Base-by-base conservation (phyloP, 1,140 invertebrate species). In the Sycophila sp. region DNA sequence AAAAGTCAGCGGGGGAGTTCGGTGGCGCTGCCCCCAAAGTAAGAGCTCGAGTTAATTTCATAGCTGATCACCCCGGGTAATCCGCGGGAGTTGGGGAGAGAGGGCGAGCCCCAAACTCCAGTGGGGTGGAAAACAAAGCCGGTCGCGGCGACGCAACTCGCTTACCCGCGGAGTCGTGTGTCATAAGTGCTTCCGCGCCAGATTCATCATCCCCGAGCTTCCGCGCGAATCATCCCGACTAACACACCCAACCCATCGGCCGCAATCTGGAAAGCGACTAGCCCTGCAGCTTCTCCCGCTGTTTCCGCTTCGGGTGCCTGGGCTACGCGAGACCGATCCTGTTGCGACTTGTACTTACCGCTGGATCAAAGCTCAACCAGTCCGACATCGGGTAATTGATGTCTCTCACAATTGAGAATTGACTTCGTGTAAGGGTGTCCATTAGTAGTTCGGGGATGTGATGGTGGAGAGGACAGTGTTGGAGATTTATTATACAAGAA, bases 51-150 rank as follows among this genome's bases (percentile, higher is more conserved):
- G 84, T 85, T 86, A 85, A 86, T 86, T 86, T 86, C 84, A 86
- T 86, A 86, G 85, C 81, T 86, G 85, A 86, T 86, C 85, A 85
- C 83, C 81, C 83, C 82, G 80, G 71, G 82, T 86, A 85, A 86
- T 86, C 84, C 81, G 68, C 77, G 70, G 77, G 75, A 38, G 28
- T 26, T 28, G 30, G 66, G 59, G 64, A 66, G 36, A 49, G 17
- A 36, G 28, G 69, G 22, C 58, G 62, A 63, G 32, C 17, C n/a
- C n/a, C n/a, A 55, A 40, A 62, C 76, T 75, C 73, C 80, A 75
- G 74, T 84, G 80, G 78, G 79, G 83, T 81, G 80, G 81, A 85
- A 86, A 85, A 86, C 84, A 86, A 86, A 86, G 83, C 84, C 73
- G n/a, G 78, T 47, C 24, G 42, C 42, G 62, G 53, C 34, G 30